A percentile compares a stretch with the other conserved stretches of the same genome.
phyloP scores from a whole-genome alignment of 2,113 vertebrate genomes.

The Narcine bancroftii region DNA sequence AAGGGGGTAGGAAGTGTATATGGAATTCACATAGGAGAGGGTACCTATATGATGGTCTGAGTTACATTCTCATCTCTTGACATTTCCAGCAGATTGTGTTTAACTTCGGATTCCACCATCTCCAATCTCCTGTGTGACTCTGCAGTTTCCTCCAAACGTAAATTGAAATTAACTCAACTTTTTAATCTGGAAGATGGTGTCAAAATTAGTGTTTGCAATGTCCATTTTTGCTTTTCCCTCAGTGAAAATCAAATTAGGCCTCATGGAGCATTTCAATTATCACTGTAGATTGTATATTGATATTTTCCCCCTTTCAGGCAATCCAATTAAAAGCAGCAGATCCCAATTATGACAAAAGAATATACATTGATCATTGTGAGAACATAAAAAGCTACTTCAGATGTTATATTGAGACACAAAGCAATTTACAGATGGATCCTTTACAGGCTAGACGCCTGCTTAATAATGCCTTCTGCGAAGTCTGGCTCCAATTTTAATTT shows the following conservation, averaged over 20 bases:
- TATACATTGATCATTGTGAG: not conserved
- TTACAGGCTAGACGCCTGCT: not conserved
- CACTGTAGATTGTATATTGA: conserved; percentile 12
- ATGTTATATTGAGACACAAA: not conserved
- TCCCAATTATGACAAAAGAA: not conserved
- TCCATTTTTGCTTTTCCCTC: not conserved
- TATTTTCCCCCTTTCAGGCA: conserved; percentile 1
- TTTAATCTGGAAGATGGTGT: not conserved
- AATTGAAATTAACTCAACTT: not conserved
- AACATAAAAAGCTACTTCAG: not conserved
- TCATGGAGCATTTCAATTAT: not conserved
- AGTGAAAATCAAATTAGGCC: not conserved
- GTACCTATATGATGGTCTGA: no score
- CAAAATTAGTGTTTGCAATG: not conserved
- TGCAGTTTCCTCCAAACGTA: no score
- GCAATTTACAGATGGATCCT: not conserved
- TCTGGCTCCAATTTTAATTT: not conserved
- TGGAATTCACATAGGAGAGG: no score
- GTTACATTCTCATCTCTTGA: no score
- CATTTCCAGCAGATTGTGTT: no score
- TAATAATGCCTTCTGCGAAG: not conserved
- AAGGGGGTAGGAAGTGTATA: no score
- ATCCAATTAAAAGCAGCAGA: not conserved
- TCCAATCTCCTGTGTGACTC: no score
- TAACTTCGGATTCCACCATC: no score